Conservation (phyloP, 2,113 vertebrate species). For the Theristicus caerulescens region DNA sequence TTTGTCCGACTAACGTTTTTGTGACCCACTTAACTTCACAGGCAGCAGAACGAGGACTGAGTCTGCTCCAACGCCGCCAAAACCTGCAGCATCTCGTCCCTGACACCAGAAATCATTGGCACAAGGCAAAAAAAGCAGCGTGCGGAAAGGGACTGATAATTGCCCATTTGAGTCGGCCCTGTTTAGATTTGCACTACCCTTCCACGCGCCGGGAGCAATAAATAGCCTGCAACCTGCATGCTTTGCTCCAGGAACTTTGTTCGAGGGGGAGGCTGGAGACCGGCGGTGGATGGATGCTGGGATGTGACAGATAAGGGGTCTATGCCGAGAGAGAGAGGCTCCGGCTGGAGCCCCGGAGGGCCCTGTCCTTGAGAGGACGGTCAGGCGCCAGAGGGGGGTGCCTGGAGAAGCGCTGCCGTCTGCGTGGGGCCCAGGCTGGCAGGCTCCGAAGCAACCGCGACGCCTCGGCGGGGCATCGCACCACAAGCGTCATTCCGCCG, state of each 20-base stretch:
- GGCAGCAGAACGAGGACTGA: neutral
- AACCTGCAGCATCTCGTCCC: neutral
- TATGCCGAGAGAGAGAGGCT: neutral
- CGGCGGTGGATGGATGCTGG: neutral
- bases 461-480: neutral
- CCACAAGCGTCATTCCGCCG: neutral
- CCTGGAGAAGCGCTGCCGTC: neutral
- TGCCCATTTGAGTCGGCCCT: neutral
- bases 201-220: neutral
- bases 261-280: too few relatives aligned
- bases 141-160: neutral
- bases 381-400: neutral
- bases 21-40: neutral
- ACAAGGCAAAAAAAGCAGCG: neutral
- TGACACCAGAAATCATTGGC: neutral
- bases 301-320: neutral
- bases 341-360: neutral
- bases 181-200: neutral
- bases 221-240: neutral
- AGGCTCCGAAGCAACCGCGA: too few relatives aligned
- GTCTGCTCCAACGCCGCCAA: neutral
- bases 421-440: neutral
- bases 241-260: neutral
- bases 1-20: neutral
- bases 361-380: neutral